Conservation (phyloP, 2,888 invertebrate species). For the Ormyrus pomaceus region DNA sequence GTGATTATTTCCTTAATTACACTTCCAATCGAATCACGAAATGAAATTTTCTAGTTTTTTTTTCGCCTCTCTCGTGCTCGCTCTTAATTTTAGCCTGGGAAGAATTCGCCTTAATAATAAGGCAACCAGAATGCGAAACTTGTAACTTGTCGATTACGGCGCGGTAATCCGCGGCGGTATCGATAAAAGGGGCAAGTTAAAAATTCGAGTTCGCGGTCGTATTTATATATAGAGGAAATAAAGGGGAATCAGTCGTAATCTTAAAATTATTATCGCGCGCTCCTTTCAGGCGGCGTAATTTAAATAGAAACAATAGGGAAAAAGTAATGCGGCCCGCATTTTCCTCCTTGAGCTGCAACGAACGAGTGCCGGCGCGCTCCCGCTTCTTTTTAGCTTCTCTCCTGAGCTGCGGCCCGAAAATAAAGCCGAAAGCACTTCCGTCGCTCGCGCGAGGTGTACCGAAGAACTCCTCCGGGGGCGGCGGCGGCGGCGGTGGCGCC, state of each 20-base stretch:
- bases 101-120: too few species aligned
- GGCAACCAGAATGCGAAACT: too few species aligned
- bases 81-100: too few species aligned
- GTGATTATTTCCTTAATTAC: constrained; percentile 14
- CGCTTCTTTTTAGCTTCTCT: constrained; percentile 15
- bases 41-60: too few species aligned
- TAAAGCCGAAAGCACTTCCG: constrained; percentile 61
- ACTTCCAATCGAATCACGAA: neutral
- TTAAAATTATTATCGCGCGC: too few species aligned
- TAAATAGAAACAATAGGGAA: too few species aligned
- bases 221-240: too few species aligned
- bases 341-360: neutral
- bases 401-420: constrained; percentile 21
- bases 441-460: constrained; percentile 40
- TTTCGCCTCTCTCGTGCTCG: too few species aligned
- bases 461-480: constrained; percentile 23
- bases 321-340: neutral
- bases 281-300: too few species aligned
- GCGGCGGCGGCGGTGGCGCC: constrained; percentile 54
- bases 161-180: neutral
- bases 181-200: neutral
- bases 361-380: neutral
- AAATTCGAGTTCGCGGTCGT: neutral
- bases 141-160: too few species aligned
- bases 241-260: too few species aligned